Percentiles rank a stretch among this genome's conserved stretches.
These are phyloP conservation scores for Pyrrhosoma nymphula DNA, from an alignment of 2,888 invertebrate species.

Conservation along the genomic window DNA sequence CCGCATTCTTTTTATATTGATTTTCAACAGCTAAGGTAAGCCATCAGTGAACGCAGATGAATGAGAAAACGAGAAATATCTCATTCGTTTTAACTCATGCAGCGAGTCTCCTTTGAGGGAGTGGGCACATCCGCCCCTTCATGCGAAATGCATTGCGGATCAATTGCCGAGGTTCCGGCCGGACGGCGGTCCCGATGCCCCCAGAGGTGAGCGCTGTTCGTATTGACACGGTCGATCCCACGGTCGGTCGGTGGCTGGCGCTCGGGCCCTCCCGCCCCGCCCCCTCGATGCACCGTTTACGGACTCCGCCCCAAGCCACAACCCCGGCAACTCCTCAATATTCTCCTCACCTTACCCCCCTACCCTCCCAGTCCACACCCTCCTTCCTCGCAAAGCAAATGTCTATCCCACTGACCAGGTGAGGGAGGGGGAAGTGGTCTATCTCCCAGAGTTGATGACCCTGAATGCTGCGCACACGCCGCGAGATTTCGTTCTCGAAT, in stretches of 20 bases:
- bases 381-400: neutral
- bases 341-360: neutral
- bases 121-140: neutral
- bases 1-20: no score
- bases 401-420: neutral
- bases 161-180: neutral
- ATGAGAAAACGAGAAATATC: no score
- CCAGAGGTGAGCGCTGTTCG: neutral
- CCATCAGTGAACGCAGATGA: no score
- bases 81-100: no score
- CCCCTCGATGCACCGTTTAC: neutral
- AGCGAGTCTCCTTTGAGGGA: no score
- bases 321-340: neutral
- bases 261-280: neutral
- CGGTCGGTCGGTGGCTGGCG: no score
- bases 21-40: no score
- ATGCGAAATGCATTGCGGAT: constrained; percentile 4
- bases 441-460: neutral
- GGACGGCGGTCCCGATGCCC: neutral
- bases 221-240: neutral
- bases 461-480: neutral
- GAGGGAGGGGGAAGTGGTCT: neutral
- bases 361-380: neutral
- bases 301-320: no score
- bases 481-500: neutral